These are phyloP conservation scores for Maniola hyperantus DNA, from an alignment of 2,888 invertebrate species.

Conservation along the genomic window DNA sequence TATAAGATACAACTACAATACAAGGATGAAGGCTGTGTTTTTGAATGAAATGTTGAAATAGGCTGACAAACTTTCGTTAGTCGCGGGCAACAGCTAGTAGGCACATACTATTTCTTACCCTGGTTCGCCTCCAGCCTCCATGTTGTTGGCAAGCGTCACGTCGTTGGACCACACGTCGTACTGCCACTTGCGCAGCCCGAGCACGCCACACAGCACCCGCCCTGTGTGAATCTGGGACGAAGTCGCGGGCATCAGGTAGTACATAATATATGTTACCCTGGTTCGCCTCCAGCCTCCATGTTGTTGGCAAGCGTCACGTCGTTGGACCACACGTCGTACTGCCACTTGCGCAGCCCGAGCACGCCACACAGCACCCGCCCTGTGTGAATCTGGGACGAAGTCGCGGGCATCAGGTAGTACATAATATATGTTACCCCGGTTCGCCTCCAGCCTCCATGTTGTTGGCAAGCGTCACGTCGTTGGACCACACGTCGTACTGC, in stretches of 20 bases:
- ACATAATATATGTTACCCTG: too few species aligned
- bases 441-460: constrained; percentile 96
- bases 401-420: too few species aligned
- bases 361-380: constrained; percentile 95
- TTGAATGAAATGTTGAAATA: too few species aligned
- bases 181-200: constrained; percentile 96
- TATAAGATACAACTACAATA: too few species aligned
- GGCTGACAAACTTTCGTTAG: too few species aligned
- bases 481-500: constrained; percentile 98
- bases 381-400: constrained; percentile 94
- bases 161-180: constrained; percentile 98
- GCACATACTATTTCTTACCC: too few species aligned
- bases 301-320: constrained; percentile 95
- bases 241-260: too few species aligned
- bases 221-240: constrained; percentile 96
- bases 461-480: constrained; percentile 95
- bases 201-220: constrained; percentile 93
- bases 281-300: constrained; percentile 95
- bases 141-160: constrained; percentile 93
- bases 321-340: constrained; percentile 97
- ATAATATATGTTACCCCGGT: constrained; percentile 84
- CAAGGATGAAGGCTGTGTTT: too few species aligned
- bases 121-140: constrained; percentile 95
- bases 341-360: constrained; percentile 95
- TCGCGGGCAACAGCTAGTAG: too few species aligned